These are phyloP conservation scores for Drosophila lutescens DNA, from an alignment of 2,888 invertebrate species.

Conservation along the genomic window DNA sequence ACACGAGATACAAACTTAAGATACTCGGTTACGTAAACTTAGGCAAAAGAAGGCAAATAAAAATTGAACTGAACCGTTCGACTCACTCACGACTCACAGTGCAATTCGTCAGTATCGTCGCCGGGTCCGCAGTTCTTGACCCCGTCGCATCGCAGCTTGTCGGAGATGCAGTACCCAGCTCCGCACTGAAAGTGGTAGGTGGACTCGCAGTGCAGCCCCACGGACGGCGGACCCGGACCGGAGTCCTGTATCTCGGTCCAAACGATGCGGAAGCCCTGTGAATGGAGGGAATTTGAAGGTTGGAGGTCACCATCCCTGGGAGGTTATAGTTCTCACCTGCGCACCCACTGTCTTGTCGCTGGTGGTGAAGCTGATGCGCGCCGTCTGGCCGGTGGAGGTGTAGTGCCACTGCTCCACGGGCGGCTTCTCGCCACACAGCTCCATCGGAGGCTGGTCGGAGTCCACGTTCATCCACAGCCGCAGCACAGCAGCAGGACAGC, in stretches of 20 bases:
- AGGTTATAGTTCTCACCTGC: constrained; percentile 81
- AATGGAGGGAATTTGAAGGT: background rate
- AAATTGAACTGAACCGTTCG: constrained; percentile 86
- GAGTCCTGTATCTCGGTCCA: constrained; percentile 96
- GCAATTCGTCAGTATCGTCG: constrained; percentile 85
- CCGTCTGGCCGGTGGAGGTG: constrained; percentile 93
- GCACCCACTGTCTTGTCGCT: constrained; percentile 97
- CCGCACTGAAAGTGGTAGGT: constrained; percentile 90
- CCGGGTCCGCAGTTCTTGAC: constrained; percentile 90
- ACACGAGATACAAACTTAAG: constrained; percentile 42
- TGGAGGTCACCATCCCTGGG: too few relatives aligned
- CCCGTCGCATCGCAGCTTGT: constrained; percentile 90
- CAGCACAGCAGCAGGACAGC: constrained; percentile 95
- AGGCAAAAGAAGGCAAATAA: constrained; percentile 67
- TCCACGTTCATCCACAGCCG: constrained; percentile 92
- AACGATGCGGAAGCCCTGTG: constrained; percentile 93
- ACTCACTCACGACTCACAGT: constrained; percentile 86
- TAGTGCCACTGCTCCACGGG: constrained; percentile 91
- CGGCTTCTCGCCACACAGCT: constrained; percentile 94
- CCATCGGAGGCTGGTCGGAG: constrained; percentile 91
- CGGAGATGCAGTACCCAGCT: constrained; percentile 92
- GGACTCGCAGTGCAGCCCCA: constrained; percentile 84
- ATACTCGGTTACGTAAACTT: constrained; percentile 45
- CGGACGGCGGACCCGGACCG: constrained; percentile 85
- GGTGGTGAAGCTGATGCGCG: constrained; percentile 96